Evolutionary conservation across 2,888 invertebrate genomes (phyloP).

Genomic region (Desoria tigrina): DNA sequence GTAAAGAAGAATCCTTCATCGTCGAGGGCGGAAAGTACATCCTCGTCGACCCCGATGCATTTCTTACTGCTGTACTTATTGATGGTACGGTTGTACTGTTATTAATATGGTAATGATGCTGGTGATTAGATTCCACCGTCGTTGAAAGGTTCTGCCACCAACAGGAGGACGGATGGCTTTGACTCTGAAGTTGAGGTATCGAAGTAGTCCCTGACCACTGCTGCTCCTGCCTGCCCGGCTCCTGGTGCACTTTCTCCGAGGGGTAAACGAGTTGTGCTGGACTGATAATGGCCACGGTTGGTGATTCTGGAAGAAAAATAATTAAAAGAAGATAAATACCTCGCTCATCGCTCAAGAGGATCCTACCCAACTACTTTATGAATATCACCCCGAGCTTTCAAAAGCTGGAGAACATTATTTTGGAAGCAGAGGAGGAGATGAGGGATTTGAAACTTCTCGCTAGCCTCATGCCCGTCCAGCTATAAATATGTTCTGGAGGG

Average conservation of each 20-base stretch:
- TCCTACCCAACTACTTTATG: neutral
- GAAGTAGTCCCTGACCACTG: neutral
- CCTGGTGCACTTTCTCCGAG: conserved; percentile 13
- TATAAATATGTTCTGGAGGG: conserved; percentile 5
- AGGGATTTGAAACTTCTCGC: neutral
- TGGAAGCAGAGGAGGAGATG: neutral
- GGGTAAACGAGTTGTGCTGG: conserved; percentile 12
- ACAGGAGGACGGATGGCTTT: conserved; percentile 6
- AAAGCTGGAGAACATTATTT: neutral
- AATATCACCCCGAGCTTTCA: neutral
- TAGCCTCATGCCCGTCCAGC: conserved; percentile 3
- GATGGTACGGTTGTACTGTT: neutral
- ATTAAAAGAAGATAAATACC: neutral
- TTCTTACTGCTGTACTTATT: no score
- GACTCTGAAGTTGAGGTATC: neutral
- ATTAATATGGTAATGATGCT: conserved; percentile 18
- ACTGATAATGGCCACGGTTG: conserved; percentile 13
- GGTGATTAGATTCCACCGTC: neutral
- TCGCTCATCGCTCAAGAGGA: neutral
- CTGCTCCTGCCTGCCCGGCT: neutral
- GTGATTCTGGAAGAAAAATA: conserved; percentile 5
- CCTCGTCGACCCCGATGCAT: no score
- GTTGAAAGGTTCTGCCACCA: conserved; percentile 18
- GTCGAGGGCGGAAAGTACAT: conserved; percentile 4
- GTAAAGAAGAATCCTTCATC: neutral